Evolutionary conservation across 2,797 vertebrate species (phyloP).

Genomic region (Florisuga fusca): DNA sequence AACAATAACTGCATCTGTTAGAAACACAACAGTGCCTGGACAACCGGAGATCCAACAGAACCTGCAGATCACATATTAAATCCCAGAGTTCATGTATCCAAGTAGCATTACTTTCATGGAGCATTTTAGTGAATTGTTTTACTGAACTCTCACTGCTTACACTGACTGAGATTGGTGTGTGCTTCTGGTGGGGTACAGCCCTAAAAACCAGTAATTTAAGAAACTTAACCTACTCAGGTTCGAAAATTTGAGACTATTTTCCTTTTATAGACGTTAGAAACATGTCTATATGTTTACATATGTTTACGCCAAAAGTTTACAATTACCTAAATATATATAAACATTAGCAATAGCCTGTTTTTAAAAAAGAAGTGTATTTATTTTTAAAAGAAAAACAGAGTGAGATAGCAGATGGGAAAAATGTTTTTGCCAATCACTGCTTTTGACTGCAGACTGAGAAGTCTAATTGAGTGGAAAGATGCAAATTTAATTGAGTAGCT

Average conservation of each 20-base stretch:
- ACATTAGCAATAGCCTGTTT: neutral
- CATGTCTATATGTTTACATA: no score
- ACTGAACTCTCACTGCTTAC: neutral
- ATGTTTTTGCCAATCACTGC: neutral
- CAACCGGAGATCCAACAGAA: neutral
- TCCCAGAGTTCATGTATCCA: neutral
- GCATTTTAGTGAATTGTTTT: neutral
- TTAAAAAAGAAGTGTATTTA: neutral
- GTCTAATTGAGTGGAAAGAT: constrained; percentile 33
- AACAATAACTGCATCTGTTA: neutral
- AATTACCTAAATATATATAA: neutral
- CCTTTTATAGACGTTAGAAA: neutral
- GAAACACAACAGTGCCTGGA: neutral
- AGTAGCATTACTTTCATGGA: neutral
- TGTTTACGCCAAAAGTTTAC: neutral
- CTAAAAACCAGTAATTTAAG: neutral
- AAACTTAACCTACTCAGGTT: neutral
- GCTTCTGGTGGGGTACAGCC: neutral
- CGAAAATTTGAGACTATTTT: neutral
- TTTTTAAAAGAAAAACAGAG: neutral
- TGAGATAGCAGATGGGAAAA: neutral
- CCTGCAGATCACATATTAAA: neutral
- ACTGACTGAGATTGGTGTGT: neutral
- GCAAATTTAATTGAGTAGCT: neutral
- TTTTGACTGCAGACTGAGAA: constrained; percentile 15